phyloP scores from a whole-genome alignment of 1,140 invertebrate genomes.

The Armadillidium nasatum region DNA sequence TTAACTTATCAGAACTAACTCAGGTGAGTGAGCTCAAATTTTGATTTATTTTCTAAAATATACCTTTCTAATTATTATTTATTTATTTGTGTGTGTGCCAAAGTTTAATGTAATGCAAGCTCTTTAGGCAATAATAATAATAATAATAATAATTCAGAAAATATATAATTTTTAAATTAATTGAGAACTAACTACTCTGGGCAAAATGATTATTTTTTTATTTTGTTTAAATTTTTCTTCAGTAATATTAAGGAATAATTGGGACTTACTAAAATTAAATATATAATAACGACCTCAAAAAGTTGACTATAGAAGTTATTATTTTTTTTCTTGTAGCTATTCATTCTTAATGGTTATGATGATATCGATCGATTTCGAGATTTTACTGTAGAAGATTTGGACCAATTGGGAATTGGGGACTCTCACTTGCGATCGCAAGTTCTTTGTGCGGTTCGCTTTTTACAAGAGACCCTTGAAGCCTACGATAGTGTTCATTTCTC shows the following conservation, averaged over 20 bases:
- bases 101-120: too few species aligned
- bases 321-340: conserved; percentile 61
- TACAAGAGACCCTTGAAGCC: conserved; percentile 59
- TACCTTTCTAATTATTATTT: too few species aligned
- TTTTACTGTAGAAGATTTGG: conserved; percentile 80
- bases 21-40: too few species aligned
- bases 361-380: conserved; percentile 87
- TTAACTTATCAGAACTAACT: too few species aligned
- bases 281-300: background rate
- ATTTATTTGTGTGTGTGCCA: too few species aligned
- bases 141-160: too few species aligned
- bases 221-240: background rate
- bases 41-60: too few species aligned
- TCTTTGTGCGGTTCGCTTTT: conserved; percentile 79
- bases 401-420: conserved; percentile 80
- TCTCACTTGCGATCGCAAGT: conserved; percentile 81
- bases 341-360: conserved; percentile 87
- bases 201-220: background rate
- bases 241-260: background rate
- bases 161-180: too few species aligned
- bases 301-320: background rate
- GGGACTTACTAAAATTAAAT: too few species aligned
- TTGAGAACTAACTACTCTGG: too few species aligned
- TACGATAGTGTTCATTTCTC: background rate
- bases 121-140: too few species aligned